Evolutionary conservation across 2,888 invertebrate species (phyloP), one percentile per base, ranked within the genome.

Genomic region (Scaptomyza polygonia): DNA sequence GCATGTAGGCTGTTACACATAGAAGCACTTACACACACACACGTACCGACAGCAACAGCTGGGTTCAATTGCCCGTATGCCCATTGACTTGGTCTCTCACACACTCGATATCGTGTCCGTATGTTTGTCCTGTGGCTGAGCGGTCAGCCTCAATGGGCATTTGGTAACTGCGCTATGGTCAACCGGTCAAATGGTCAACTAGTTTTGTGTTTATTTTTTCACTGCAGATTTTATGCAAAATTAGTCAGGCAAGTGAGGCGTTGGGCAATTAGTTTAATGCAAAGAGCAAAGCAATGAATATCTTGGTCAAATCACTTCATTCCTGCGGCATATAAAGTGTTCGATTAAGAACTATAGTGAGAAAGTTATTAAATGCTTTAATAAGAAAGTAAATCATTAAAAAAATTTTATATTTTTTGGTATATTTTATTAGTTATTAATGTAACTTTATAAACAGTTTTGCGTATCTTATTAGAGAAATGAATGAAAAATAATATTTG

Each of bases 201-300:
- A 67, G 59, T 39, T 4, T 21, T 25, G 4, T n/a, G n/a, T n/a
- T 40, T 3, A 9, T 68, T 72, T 72, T 65, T 64, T 44, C 59
- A 53, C 44, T 65, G 44, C 72, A 79, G 68, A 79, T 84, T 76
- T 77, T 72, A 81, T 86, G 84, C 84, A 84, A 79, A 86, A 86
- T 84, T 81, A 82, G 81, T 67, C 72, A 67, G 68, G 52, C 64
- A 42, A 75, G 44, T 72, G 72, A 77, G 62, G 67, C 83, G 58
- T 58, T 53, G 11, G 44, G 61, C 75, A 76, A 86, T 84, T 81
- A 71, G 78, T 65, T 57, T 51, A 71, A 62, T 69, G 75, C 49
- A 62, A 72, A 21, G 53, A 61, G 63, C 47, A 45, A 16, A 56
- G 45, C 51, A 40, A 51, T 53, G 48, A 62, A 57, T 65, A 75